A percentile compares a stretch with the other conserved stretches of the same genome.
These are phyloP conservation scores for Parambassis ranga DNA, from an alignment of 2,797 vertebrate genomes.

Conservation along the genomic window DNA sequence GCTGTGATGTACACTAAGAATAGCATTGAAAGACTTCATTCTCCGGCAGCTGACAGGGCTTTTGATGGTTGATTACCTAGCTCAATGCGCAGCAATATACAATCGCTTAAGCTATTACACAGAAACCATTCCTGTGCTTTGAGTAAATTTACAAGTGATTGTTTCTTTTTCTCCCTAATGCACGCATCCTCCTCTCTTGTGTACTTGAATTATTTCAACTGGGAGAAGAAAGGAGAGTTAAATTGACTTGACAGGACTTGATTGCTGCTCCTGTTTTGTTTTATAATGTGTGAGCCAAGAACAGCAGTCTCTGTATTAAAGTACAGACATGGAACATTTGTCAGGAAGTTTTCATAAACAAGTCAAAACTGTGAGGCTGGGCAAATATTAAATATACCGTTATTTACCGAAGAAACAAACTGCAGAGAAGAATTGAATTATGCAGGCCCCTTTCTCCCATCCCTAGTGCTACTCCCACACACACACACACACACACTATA, in stretches of 20 bases:
- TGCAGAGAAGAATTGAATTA: constrained; percentile 44
- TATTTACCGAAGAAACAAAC: constrained; percentile 68
- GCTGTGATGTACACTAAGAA: constrained; percentile 63
- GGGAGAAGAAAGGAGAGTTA: constrained; percentile 52
- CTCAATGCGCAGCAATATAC: constrained; percentile 54
- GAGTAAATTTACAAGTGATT: constrained; percentile 71
- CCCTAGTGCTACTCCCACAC: neutral
- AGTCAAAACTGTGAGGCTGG: constrained; percentile 54
- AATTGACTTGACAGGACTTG: constrained; percentile 70
- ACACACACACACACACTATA: neutral
- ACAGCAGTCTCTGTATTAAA: constrained; percentile 57
- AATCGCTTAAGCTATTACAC: constrained; percentile 59
- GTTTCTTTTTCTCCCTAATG: constrained; percentile 40
- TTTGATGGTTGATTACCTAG: constrained; percentile 65
- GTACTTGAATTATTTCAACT: constrained; percentile 64
- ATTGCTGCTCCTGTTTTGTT: constrained; percentile 67
- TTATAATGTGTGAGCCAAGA: constrained; percentile 61
- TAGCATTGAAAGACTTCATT: constrained; percentile 65
- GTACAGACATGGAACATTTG: constrained; percentile 61
- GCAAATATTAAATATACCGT: constrained; percentile 71
- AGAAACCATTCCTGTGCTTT: constrained; percentile 46
- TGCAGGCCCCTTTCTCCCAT: constrained; percentile 1
- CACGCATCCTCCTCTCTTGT: constrained; percentile 44
- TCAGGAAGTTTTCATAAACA: constrained; percentile 76
- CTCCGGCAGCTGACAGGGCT: constrained; percentile 47